phyloP scores from a whole-genome alignment of 1,140 invertebrate species.

The Anthonomus grandis region DNA sequence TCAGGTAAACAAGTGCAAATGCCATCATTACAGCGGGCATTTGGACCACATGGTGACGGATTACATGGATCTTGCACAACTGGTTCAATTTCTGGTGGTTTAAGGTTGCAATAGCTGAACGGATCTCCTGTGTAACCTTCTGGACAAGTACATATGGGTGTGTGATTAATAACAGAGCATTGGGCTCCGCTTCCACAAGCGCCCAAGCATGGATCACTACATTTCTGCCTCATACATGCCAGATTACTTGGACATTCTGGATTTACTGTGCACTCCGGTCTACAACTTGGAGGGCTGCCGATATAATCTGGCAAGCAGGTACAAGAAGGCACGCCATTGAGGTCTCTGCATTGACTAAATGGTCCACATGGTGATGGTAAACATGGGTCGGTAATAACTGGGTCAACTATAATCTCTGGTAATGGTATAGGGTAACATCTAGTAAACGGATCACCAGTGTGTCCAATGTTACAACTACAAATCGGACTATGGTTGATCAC shows the following conservation, averaged over 20 bases:
- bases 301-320: conserved; percentile 64
- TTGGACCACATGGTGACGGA: conserved; percentile 63
- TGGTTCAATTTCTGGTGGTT: conserved; percentile 49
- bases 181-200: conserved; percentile 67
- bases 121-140: conserved; percentile 70
- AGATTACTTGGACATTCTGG: conserved; percentile 64
- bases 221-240: conserved; percentile 65
- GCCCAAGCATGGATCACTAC: conserved; percentile 68
- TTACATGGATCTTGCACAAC: conserved; percentile 53
- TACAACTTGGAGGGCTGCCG: conserved; percentile 68
- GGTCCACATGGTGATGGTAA: conserved; percentile 77
- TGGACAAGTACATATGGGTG: conserved; percentile 65
- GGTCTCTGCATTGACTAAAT: conserved; percentile 70
- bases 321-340: conserved; percentile 62
- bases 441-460: conserved; percentile 58
- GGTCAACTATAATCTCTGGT: conserved; percentile 49
- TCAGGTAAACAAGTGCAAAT: conserved; percentile 59
- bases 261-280: conserved; percentile 70
- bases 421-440: conserved; percentile 45
- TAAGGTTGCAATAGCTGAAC: conserved; percentile 63
- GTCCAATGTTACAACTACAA: conserved; percentile 59
- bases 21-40: conserved; percentile 60
- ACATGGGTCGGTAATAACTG: conserved; percentile 58
- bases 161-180: conserved; percentile 68
- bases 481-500: conserved; percentile 64